These are phyloP conservation scores for Stomatorhinus ivindoensis DNA, from an alignment of 2,113 vertebrate species.

Conservation along the genomic window DNA sequence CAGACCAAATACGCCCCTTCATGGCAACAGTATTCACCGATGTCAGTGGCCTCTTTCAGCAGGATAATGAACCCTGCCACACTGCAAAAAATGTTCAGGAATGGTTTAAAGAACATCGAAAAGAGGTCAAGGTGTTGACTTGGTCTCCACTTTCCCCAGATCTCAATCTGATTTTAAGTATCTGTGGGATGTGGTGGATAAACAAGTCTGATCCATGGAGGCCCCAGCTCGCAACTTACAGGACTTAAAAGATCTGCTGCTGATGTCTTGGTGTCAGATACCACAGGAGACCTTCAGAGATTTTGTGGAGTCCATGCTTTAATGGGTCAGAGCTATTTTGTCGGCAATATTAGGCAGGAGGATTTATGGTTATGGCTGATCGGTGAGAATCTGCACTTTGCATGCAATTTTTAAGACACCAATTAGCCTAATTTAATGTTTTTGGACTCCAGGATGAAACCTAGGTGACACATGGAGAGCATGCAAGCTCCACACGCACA, in stretches of 20 bases:
- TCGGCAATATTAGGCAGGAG: not conserved
- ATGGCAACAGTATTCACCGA: too few relatives aligned
- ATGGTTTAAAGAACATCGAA: too few relatives aligned
- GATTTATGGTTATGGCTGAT: not conserved
- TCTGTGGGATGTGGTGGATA: not conserved
- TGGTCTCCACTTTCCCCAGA: not conserved
- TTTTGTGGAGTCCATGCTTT: not conserved
- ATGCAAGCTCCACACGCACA: not conserved
- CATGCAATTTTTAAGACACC: not conserved
- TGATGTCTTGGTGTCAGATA: not conserved
- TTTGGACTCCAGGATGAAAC: not conserved
- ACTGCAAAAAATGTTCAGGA: too few relatives aligned
- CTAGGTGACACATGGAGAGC: not conserved
- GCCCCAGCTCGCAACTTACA: not conserved
- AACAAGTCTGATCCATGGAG: not conserved
- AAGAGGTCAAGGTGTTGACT: not conserved
- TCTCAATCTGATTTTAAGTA: not conserved
- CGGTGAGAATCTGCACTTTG: not conserved
- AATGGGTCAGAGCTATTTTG: not conserved
- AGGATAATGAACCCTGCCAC: too few relatives aligned
- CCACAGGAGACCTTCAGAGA: not conserved
- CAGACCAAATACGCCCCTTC: too few relatives aligned
- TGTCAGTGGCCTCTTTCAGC: too few relatives aligned
- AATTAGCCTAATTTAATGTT: not conserved
- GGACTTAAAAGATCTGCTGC: not conserved